Base-by-base conservation (phyloP, 2,888 invertebrate genomes). In the Xylota segnis region DNA sequence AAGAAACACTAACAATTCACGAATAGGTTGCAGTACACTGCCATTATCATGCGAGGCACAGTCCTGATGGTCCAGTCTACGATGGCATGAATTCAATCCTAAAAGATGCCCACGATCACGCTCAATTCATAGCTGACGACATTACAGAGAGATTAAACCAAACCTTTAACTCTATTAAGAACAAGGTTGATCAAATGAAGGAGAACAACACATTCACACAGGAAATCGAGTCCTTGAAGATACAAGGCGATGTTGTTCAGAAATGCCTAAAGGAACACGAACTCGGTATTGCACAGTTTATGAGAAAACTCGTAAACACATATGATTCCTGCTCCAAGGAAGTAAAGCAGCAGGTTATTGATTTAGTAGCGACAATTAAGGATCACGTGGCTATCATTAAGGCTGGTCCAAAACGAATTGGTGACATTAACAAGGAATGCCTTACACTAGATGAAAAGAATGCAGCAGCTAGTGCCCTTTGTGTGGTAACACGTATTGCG, bases 231-330 rank as follows among this genome's bases (percentile, higher is more conserved):
- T 27, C 43, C 1, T 37, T 86, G n/a, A 72, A 79, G 18, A 18
- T 5, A 10, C 4, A 72, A 56, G 66, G 52, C 0, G 82, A 82
- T 2, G 37, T 10, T 3, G 66, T 66, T 5, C 58, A 77, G 9
- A 61, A 47, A 7, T 86, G 86, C 29, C 65, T 86, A n/a, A 86
- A 86, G 47, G 61, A 82, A 10, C 23, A 86, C 16, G 86, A 86
- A 47, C 10, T 82, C 0, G 27, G 34, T 7, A 43, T 72, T n/a
- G 82, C 86, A 1, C 71, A 61, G 9, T 86, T 86, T 6, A 86
- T 82, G 82, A 40, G 76, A 10, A 82, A 63, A 10, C 66, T 86
- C 16, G 66, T 71, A 1, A 63, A 59, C 10, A 72, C 82, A 0
- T 86, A 68, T 12, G 82, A 86, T n/a, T 16, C 66, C 5, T 86